phyloP scores from a whole-genome alignment of 2,113 vertebrate genomes.

The Crotalus helleri region DNA sequence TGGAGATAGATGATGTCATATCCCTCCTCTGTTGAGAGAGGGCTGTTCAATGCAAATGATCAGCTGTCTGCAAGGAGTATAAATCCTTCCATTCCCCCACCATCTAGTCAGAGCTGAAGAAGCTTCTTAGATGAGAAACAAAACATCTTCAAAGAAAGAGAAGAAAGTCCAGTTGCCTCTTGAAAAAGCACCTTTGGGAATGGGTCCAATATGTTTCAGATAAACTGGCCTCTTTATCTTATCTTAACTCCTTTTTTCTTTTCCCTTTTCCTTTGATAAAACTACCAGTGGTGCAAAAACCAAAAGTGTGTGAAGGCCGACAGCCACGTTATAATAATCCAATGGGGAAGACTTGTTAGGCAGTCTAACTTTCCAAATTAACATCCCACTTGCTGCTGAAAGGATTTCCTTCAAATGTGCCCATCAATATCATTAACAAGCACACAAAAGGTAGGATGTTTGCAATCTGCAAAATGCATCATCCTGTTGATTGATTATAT shows the following conservation, averaged over 20 bases:
- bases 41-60: no score
- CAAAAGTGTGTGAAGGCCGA: not conserved
- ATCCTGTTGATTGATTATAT: not conserved
- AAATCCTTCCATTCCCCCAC: no score
- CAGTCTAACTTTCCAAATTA: not conserved
- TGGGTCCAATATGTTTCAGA: slow-evolving; percentile 43
- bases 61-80: no score
- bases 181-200: no score
- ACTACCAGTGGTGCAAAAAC: not conserved
- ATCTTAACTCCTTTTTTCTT: not conserved
- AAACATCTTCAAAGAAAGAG: no score
- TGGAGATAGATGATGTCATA: no score
- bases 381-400: not conserved
- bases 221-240: slow-evolving; percentile 30
- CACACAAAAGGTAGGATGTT: not conserved
- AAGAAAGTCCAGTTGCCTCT: no score
- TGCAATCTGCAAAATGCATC: not conserved
- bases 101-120: no score
- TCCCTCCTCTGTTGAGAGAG: no score
- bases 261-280: slow-evolving; percentile 1
- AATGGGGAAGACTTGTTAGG: not conserved
- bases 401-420: not conserved
- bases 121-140: no score
- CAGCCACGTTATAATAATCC: not conserved
- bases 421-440: not conserved